Percentiles rank a stretch among this genome's conserved stretches.
Evolutionary conservation across 2,888 invertebrate genomes (phyloP).

Genomic region (Agonopterix heracliana): DNA sequence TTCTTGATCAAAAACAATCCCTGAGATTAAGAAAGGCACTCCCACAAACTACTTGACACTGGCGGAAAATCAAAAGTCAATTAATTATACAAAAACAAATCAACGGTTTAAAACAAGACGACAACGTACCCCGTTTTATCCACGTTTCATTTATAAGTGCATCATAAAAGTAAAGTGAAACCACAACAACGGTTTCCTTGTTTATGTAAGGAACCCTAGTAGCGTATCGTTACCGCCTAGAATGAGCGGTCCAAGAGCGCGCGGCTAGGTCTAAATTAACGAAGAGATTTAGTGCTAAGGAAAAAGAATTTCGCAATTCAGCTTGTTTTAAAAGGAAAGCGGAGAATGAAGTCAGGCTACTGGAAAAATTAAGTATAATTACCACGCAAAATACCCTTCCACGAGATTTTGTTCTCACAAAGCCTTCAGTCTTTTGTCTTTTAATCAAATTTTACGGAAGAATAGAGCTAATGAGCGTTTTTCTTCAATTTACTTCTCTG

Average conservation of each 20-base stretch:
- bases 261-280: constrained; percentile 30
- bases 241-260: constrained; percentile 10
- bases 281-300: constrained; percentile 25
- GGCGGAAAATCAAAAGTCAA: too few species aligned
- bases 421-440: constrained; percentile 6
- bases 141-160: too few species aligned
- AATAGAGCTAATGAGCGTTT: neutral
- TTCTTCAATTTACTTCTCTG: neutral
- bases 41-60: too few species aligned
- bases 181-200: too few species aligned
- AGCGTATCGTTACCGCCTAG: constrained; percentile 20
- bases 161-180: too few species aligned
- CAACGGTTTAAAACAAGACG: too few species aligned
- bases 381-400: constrained; percentile 12
- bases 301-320: constrained; percentile 22
- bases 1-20: too few species aligned
- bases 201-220: constrained; percentile 14
- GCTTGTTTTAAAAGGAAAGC: constrained; percentile 21
- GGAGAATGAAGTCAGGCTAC: constrained; percentile 10
- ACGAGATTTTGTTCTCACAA: constrained; percentile 1
- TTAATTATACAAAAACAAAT: too few species aligned
- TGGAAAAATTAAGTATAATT: constrained; percentile 22
- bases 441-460: too few species aligned
- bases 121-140: too few species aligned
- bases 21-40: too few species aligned